Evolutionary conservation across 1,140 invertebrate genomes (phyloP), one percentile per base, ranked within the genome.

Genomic region (Branchinecta lynchi): DNA sequence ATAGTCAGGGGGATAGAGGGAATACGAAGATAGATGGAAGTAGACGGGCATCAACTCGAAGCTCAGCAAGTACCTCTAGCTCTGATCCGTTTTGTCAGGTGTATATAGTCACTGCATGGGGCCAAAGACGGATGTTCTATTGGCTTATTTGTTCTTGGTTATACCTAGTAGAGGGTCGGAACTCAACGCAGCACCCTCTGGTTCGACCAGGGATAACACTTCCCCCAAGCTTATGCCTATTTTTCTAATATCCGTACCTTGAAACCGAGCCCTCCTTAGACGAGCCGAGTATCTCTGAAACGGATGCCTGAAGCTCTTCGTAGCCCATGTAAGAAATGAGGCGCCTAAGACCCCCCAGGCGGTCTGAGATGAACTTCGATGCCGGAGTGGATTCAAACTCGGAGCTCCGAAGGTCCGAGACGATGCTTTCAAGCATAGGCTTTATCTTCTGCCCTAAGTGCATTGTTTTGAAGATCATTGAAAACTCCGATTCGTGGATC

Each of bases 321-420:
- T 60, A 60, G 51, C 51, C 51, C 51, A 60, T 60, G 17, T 60
- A 60, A 60, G 51, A 60, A 12, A 60, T 60, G 17, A 60, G 12
- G 12, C 51, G 12, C 51, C 51, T 12, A 15, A 60, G 51, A 60
- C 51, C 51, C 12, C 51, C 51, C 51, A 60, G 3, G 12, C 51
- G 12, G 6, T 60, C 51, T 15, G 51, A 60, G 17, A 60, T 60
- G 17, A 60, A 60, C 17, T 60, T 60, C 12, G 51, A 60, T 15
- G 51, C 12, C 12, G 51, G 51, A 1, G 12, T 60, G 12, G 51
- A 60, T 6, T 60, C 51, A 60, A 60, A 60, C 51, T 60, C 51
- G 12, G 51, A 15, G 51, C 51, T 60, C 1, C 17, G 51, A 15
- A 60, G 17, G 51, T 60, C 51, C 12, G 51, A 60, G 12, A 60